Conservation (phyloP, 2,888 invertebrate genomes). For the Trichacis sp. region DNA sequence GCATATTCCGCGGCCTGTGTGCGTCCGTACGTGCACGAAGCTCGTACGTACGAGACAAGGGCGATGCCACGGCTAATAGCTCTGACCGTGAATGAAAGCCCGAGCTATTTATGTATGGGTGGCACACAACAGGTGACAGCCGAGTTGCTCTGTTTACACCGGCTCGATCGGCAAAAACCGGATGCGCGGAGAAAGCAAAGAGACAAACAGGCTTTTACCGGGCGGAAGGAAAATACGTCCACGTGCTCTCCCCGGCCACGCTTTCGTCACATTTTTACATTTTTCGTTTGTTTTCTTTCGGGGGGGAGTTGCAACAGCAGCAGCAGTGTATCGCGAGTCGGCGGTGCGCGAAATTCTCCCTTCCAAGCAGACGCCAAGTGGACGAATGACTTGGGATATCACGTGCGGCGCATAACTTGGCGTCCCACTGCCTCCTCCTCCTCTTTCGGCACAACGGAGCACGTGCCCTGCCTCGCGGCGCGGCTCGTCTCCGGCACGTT, state of each 20-base stretch:
- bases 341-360: too few relatives aligned
- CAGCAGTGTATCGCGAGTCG: too few relatives aligned
- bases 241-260: too few relatives aligned
- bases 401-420: slow-evolving; percentile 66
- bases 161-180: slow-evolving; percentile 52
- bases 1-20: background rate
- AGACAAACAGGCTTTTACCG: too few relatives aligned
- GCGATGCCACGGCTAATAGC: slow-evolving; percentile 46
- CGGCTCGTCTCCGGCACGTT: slow-evolving; percentile 34
- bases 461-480: slow-evolving; percentile 46
- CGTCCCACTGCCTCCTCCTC: slow-evolving; percentile 59
- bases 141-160: slow-evolving; percentile 52
- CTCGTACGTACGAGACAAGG: slow-evolving; percentile 21
- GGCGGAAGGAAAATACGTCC: too few relatives aligned
- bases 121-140: slow-evolving; percentile 60
- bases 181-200: slow-evolving; percentile 18
- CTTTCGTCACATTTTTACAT: too few relatives aligned
- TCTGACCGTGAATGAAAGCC: slow-evolving; percentile 56
- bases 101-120: slow-evolving; percentile 56
- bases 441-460: slow-evolving; percentile 30
- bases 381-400: slow-evolving; percentile 57
- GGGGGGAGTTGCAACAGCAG: too few relatives aligned
- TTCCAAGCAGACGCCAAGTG: slow-evolving; percentile 7
- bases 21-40: slow-evolving; percentile 2
- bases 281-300: too few relatives aligned